Evolutionary conservation across 2,113 vertebrate genomes (phyloP).

Genomic region (Mus pahari): DNA sequence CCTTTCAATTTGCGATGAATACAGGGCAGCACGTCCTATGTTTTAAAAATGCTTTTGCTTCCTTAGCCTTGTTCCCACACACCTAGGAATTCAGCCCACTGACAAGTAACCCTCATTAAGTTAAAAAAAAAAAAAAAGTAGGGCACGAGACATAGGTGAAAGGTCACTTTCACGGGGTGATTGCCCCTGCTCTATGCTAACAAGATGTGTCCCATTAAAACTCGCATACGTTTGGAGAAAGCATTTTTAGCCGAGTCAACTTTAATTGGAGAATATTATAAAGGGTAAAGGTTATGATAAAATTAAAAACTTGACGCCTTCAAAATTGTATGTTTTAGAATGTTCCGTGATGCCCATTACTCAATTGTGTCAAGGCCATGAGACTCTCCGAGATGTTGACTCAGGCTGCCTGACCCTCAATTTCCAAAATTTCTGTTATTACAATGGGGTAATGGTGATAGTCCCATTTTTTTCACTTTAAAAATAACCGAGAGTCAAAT

Average conservation of each 20-base stretch:
- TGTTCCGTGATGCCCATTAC: background rate
- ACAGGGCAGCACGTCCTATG: background rate
- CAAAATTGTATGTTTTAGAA: background rate
- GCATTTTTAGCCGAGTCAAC: background rate
- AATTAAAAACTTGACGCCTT: background rate
- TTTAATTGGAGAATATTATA: background rate
- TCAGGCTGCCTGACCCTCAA: background rate
- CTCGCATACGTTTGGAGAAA: background rate
- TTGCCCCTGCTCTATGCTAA: no score
- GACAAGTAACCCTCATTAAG: background rate
- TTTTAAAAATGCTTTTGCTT: background rate
- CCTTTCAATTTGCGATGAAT: background rate
- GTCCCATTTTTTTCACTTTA: background rate
- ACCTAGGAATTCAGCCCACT: background rate
- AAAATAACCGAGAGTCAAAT: background rate
- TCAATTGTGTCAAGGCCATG: background rate
- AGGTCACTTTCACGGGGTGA: background rate
- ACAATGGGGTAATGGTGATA: background rate
- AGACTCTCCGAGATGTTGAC: background rate
- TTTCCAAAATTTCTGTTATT: slow-evolving; percentile 18
- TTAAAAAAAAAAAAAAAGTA: background rate
- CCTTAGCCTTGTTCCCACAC: background rate
- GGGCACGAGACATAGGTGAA: background rate
- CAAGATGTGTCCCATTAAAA: background rate
- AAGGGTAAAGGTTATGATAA: background rate